These are phyloP conservation scores for Galagoides demidoff DNA, from an alignment of 2,797 vertebrate species.

Conservation along the genomic window DNA sequence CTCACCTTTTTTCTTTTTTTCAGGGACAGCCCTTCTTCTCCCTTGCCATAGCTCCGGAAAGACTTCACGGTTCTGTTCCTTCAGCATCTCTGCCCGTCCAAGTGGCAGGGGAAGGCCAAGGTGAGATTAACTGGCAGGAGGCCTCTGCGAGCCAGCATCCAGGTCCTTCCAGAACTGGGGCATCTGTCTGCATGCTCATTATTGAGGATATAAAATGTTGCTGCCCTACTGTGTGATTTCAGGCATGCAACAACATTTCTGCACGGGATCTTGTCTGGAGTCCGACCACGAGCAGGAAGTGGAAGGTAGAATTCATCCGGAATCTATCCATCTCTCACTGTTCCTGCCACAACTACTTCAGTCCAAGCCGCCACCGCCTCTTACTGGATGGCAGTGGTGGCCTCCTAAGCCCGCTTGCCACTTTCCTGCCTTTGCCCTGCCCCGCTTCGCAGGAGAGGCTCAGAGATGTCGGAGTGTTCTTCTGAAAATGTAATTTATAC, in stretches of 20 bases:
- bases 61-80: background rate
- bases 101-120: background rate
- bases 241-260: fast-evolving
- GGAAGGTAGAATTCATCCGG: background rate
- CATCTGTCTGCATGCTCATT: background rate
- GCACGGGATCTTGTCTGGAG: background rate
- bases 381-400: fast-evolving
- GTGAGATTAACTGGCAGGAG: background rate
- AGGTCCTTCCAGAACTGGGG: background rate
- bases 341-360: fast-evolving
- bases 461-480: background rate
- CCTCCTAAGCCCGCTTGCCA: background rate
- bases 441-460: background rate
- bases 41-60: background rate
- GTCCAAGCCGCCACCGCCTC: background rate
- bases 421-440: background rate
- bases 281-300: background rate
- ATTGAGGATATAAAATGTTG: background rate
- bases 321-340: background rate
- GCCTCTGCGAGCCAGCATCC: background rate
- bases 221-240: background rate
- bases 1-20: background rate
- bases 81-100: background rate
- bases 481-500: background rate
- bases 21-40: background rate